Percentiles rank a stretch among this genome's conserved stretches.
Conservation (phyloP, 2,888 invertebrate species). For the Clivina fossor region DNA sequence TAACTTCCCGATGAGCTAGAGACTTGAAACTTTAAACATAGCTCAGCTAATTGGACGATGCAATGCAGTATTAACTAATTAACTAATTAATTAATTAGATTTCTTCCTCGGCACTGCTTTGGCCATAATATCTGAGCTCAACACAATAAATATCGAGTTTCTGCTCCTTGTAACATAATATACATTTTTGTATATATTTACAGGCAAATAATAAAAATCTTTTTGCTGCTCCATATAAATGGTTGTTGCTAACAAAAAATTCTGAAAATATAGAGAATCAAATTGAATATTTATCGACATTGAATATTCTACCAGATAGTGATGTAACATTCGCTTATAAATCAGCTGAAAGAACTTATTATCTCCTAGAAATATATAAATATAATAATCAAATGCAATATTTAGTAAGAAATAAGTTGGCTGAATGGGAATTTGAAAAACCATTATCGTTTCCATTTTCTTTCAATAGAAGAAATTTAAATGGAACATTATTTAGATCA, state of each 20-base stretch:
- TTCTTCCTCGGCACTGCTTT: no score
- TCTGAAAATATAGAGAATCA: not conserved
- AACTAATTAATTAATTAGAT: no score
- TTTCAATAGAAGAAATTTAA: no score
- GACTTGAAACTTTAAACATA: no score
- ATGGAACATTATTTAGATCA: constrained; percentile 5
- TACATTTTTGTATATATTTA: not conserved
- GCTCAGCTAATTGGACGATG: no score
- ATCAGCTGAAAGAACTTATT: not conserved
- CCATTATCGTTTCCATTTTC: not conserved
- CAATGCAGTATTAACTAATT: no score
- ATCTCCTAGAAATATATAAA: not conserved
- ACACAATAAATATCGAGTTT: no score
- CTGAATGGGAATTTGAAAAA: not conserved
- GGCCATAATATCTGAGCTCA: no score
- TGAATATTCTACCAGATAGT: not conserved
- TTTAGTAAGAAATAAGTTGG: not conserved
- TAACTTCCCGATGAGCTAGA: no score
- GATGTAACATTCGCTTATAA: not conserved
- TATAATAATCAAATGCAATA: not conserved
- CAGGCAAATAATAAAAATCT: not conserved
- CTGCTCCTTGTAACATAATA: no score
- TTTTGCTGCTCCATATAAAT: not conserved
- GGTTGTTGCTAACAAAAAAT: not conserved
- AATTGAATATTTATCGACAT: constrained; percentile 5